Percentiles rank a stretch among this genome's conserved stretches.
Evolutionary conservation across 2,888 invertebrate species (phyloP).

Genomic region (Ceriagrion tenellum): DNA sequence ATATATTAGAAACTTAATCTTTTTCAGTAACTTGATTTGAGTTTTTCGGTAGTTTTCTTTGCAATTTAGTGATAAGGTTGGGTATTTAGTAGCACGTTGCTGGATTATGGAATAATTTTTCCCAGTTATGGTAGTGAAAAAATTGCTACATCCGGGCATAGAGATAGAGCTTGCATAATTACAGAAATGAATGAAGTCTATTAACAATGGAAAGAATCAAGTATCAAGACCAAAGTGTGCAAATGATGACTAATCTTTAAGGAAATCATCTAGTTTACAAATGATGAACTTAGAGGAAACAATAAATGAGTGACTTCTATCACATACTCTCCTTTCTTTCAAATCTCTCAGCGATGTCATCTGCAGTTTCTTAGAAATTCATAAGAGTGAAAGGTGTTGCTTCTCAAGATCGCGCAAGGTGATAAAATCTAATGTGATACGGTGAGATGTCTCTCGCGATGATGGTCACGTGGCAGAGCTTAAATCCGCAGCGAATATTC

Average conservation of each 20-base stretch:
- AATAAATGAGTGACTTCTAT: neutral
- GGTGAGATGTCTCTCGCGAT: neutral
- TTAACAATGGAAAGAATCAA: neutral
- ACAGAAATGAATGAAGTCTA: neutral
- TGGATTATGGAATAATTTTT: neutral
- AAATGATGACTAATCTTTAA: neutral
- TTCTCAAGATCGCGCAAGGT: neutral
- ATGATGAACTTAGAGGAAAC: neutral
- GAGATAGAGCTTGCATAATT: neutral
- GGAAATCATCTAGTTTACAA: neutral
- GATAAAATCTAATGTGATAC: neutral
- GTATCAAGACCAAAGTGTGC: neutral
- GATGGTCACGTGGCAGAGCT: neutral
- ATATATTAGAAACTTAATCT: neutral
- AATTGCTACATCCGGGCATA: neutral
- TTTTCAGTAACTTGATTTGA: neutral
- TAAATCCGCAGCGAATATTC: neutral
- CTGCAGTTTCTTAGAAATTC: neutral
- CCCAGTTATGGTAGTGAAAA: neutral
- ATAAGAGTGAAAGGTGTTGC: neutral
- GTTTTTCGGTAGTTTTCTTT: neutral
- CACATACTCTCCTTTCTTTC: neutral
- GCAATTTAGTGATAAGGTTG: neutral
- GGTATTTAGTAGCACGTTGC: neutral
- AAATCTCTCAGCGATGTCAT: neutral